phyloP scores from a whole-genome alignment of 1,140 invertebrate species.

The Cotesia vestalis region DNA sequence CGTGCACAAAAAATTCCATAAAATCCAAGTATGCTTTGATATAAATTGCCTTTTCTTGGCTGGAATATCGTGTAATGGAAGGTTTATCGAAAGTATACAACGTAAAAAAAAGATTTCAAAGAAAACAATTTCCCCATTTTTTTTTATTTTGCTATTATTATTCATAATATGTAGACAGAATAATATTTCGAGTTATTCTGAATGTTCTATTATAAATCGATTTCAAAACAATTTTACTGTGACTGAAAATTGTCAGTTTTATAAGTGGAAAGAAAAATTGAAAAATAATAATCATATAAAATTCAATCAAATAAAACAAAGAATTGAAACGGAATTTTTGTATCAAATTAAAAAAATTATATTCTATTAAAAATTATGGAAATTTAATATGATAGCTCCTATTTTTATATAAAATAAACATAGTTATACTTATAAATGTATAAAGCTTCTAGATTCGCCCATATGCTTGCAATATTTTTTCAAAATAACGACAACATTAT shows the following conservation, averaged over 20 bases:
- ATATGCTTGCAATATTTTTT: conserved; percentile 35
- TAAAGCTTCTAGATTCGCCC: conserved; percentile 5
- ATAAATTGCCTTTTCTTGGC: conserved; percentile 21
- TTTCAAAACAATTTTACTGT: conserved; percentile 6
- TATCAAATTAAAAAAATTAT: neutral
- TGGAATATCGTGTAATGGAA: conserved; percentile 17
- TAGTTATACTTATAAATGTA: conserved; percentile 5
- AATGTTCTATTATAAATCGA: conserved; percentile 14
- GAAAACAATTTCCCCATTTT: no score
- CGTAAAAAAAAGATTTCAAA: neutral
- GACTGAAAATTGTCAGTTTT: neutral
- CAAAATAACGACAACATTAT: conserved; percentile 48
- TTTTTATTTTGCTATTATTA: no score
- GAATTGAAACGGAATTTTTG: no score
- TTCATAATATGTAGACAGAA: neutral
- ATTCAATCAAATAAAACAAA: no score
- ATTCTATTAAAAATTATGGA: neutral
- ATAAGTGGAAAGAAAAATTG: no score
- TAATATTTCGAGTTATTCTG: neutral
- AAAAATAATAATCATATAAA: no score
- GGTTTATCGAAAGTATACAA: neutral
- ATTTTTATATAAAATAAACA: conserved; percentile 3
- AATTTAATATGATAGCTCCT: neutral
- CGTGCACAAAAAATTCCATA: conserved; percentile 13
- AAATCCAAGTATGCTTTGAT: conserved; percentile 16